Conservation (phyloP, 2,113 vertebrate genomes). For the Leptocoma aspasia region DNA sequence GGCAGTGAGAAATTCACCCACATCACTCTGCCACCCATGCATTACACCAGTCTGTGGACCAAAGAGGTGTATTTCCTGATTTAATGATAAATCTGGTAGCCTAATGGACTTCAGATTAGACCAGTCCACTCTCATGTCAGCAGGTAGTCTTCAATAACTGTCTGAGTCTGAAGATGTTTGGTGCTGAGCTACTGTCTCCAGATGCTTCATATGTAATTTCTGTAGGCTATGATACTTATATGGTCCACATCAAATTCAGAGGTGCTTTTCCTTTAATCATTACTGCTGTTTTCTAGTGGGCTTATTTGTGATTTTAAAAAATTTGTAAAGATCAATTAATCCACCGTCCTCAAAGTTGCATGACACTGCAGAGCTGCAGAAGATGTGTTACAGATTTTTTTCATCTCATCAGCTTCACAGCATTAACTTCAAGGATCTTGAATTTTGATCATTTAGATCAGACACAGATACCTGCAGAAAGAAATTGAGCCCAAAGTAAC, state of each 20-base stretch:
- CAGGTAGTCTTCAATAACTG: background rate
- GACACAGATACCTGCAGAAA: background rate
- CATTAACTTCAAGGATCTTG: background rate
- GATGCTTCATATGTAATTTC: background rate
- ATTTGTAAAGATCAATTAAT: constrained; percentile 27
- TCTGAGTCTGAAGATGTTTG: background rate
- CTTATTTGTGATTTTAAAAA: constrained; percentile 21
- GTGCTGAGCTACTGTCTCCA: background rate
- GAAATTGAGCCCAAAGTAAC: background rate
- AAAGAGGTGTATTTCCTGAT: background rate
- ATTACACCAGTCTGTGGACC: background rate
- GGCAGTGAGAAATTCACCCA: background rate
- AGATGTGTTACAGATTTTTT: constrained; percentile 22
- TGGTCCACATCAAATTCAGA: background rate
- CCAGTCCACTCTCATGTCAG: background rate
- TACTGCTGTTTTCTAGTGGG: background rate
- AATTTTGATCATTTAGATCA: background rate
- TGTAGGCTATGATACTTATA: background rate
- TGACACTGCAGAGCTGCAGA: background rate
- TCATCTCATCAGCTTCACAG: background rate
- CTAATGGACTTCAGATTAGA: constrained; percentile 23
- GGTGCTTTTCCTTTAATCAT: background rate
- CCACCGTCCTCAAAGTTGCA: background rate
- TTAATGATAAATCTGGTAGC: constrained; percentile 13
- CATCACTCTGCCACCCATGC: background rate